Base-by-base conservation (phyloP, 2,113 vertebrate species). In the Pseudopipra pipra region DNA sequence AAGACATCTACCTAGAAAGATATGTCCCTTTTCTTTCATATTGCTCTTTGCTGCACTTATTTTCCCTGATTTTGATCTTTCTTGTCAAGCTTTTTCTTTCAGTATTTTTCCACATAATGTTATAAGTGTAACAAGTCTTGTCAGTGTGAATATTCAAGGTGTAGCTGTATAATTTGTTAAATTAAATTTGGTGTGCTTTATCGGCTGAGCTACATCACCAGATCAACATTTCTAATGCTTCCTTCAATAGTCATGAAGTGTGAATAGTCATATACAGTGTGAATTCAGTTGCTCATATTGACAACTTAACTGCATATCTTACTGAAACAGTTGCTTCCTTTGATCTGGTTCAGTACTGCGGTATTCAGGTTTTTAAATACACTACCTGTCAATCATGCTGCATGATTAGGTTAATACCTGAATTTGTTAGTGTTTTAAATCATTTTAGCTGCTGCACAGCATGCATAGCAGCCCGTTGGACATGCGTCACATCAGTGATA, bases 261-360 rank as follows among this genome's bases (percentile, higher is more conserved):
- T n/a, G n/a, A n/a, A n/a, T n/a, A n/a, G n/a, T n/a, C n/a, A 94
- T 35, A 66, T 39, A 81, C 28, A 91, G 46, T 74, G 90, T 85
- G 95, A 96, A 96, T 92, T 96, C 89, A 90, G 46, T 85, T 87
- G 88, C n/a, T 90, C 27, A 71, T 59, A 83, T 58, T 93, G 78
- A 82, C 84, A 92, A 49, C 46, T 97, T 96, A 95, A 96, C 87
- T 90, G 72, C 58, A 19, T 95, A 96, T 97, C 93, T 96, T 96
- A 81, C 89, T 89, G 65, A 90, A 97, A 92, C 91, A 94, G 90
- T 71, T 97, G 92, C 65, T 95, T 94, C 62, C 68, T 96, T 95
- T 96, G 95, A 96, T 90, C 52, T 92, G 83, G n/a, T 84, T 93
- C 75, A 90, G 73, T 94, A 90, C 30, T 90, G 79, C 22, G 39